Evolutionary conservation across 2,797 vertebrate species (phyloP).

Genomic region (Bovichtus variegatus): DNA sequence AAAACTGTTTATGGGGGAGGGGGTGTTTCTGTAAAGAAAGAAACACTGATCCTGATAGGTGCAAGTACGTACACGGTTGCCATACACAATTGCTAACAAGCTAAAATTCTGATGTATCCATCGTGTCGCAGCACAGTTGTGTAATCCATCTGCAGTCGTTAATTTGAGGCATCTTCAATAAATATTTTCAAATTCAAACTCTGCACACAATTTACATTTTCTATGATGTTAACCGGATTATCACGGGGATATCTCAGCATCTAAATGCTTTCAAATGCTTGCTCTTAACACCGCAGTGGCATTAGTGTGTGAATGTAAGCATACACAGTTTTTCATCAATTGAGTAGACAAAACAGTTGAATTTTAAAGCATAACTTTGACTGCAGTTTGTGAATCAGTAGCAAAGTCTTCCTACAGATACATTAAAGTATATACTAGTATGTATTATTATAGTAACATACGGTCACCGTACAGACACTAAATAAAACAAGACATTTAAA

Average conservation of each 20-base stretch:
- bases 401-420: background rate
- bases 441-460: background rate
- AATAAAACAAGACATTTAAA: too few species aligned
- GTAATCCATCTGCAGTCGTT: background rate
- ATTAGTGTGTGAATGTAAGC: background rate
- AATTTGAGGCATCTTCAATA: background rate
- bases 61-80: background rate
- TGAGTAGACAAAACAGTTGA: background rate
- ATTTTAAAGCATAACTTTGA: too few species aligned
- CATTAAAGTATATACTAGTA: background rate
- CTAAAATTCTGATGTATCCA: background rate
- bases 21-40: background rate
- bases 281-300: background rate
- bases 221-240: slow-evolving; percentile 10
- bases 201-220: background rate
- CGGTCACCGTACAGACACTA: too few species aligned
- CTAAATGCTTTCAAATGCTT: background rate
- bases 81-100: background rate
- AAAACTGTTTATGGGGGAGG: background rate
- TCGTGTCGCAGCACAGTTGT: background rate
- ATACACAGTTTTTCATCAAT: background rate
- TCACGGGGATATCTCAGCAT: background rate
- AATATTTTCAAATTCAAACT: slow-evolving; percentile 2
- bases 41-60: background rate
- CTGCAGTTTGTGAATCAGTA: background rate